Base-by-base conservation (phyloP, 2,113 vertebrate genomes). In the Crotalus helleri region DNA sequence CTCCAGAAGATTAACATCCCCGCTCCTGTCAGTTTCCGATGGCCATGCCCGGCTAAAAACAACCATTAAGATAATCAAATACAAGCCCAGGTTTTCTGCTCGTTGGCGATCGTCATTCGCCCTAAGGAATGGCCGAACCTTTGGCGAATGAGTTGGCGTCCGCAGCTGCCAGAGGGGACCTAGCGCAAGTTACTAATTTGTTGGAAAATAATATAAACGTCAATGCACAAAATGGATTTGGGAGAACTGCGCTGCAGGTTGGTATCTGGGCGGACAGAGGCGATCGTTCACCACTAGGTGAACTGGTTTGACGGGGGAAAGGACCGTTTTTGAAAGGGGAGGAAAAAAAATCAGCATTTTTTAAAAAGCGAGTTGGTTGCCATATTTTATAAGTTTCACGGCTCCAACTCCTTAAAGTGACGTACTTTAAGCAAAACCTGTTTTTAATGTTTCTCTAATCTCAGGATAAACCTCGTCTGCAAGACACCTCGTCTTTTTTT, bases 241-340 rank as follows among this genome's bases (percentile, higher is more conserved):
- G 98, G 95, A 99, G 98, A 96, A 99, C 99, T 97, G 97, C 99
- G 95, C 96, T 99, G 96, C 99, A 99, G 99, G 99, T 99, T 97
- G 96, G 99, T 98, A 97, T 98, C 96, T 97, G 96, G 96, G 93
- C 94, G 96, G 97, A 97, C 97, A 96, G 97, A 97, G 94, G 95
- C 97, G 97, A 97, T 96, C 96, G 96, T 96, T 97, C 97, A 96
- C 96, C 97, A 95, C 94, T 98, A 94, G 96, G 97, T 96, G 97
- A 97, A 95, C 96, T 92, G 96, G 97, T 97, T 96, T 95, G 97
- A 96, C 97, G 96, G 96, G 97, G 96, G 96, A 96, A 97, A 96
- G 97, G 95, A 96, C 95, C 96, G 93, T 94, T 96, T 95, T 94
- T 91, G 93, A 64, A 91, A 96, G 21, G 61, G 61, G 24, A 19